A percentile compares a stretch with the other conserved stretches of the same genome.
phyloP scores from a whole-genome alignment of 2,113 vertebrate genomes.

The Grus americana region DNA sequence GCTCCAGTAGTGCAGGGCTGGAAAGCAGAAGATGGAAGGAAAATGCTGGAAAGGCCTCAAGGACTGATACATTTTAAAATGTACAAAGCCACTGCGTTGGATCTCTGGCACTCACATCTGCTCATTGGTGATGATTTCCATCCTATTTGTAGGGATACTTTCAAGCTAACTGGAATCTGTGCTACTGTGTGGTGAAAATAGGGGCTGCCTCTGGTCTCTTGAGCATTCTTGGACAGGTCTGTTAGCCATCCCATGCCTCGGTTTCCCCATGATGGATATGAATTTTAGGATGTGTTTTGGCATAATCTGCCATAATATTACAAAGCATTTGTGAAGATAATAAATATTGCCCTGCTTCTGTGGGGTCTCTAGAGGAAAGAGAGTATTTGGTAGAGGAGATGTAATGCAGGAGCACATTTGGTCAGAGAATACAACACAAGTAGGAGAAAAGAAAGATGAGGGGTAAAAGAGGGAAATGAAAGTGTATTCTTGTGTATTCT shows the following conservation, averaged over 20 bases:
- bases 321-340: background rate
- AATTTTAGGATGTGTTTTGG: background rate
- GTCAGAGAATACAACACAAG: background rate
- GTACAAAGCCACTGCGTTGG: background rate
- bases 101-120: background rate
- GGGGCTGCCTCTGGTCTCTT: background rate
- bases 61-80: background rate
- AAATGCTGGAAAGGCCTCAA: constrained; percentile 3
- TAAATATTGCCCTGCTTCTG: background rate
- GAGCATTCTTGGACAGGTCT: background rate
- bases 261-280: background rate
- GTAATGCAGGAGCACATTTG: background rate
- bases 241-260: background rate
- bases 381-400: background rate
- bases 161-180: background rate
- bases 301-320: background rate
- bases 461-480: background rate
- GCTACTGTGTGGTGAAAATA: background rate
- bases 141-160: background rate
- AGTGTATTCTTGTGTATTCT: background rate
- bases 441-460: background rate
- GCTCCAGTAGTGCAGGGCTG: background rate
- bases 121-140: background rate
- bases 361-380: background rate
- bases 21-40: background rate